These are phyloP conservation scores for Drosophila suzukii DNA, from an alignment of 1,140 invertebrate genomes.

Conservation along the genomic window DNA sequence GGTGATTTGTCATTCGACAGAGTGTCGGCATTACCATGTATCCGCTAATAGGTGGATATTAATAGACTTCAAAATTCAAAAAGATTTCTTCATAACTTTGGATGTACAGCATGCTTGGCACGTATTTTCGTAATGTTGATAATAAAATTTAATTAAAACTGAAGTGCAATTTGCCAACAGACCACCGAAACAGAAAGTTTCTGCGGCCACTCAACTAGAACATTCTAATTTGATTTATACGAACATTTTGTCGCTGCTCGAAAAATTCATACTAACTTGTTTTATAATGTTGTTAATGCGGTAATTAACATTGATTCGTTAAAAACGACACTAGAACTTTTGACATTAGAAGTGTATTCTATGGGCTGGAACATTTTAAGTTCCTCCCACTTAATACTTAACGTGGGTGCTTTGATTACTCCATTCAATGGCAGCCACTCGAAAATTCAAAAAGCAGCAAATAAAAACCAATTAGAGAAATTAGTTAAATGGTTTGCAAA, in stretches of 20 bases:
- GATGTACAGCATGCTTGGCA: not conserved
- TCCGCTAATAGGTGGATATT: slow-evolving; percentile 21
- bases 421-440: not conserved
- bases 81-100: not conserved
- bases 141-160: slow-evolving; percentile 6
- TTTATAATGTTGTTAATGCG: slow-evolving; percentile 42
- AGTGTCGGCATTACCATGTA: slow-evolving; percentile 12
- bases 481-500: slow-evolving; percentile 8
- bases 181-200: slow-evolving; percentile 3
- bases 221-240: slow-evolving; percentile 24
- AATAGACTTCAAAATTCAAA: slow-evolving; percentile 10
- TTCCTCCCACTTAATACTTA: slow-evolving; percentile 1
- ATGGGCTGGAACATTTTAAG: slow-evolving; percentile 1
- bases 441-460: not conserved
- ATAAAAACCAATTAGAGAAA: slow-evolving; percentile 11
- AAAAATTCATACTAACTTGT: slow-evolving; percentile 27
- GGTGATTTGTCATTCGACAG: not conserved
- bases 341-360: not conserved
- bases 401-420: not conserved
- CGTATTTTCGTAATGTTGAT: slow-evolving; percentile 3
- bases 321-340: slow-evolving; percentile 44
- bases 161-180: not conserved
- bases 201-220: not conserved
- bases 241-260: slow-evolving; percentile 1
- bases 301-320: slow-evolving; percentile 52